Evolutionary conservation across 2,113 vertebrate genomes (phyloP), one percentile per base, ranked within the genome.

Genomic region (Cochlearius cochlearius): DNA sequence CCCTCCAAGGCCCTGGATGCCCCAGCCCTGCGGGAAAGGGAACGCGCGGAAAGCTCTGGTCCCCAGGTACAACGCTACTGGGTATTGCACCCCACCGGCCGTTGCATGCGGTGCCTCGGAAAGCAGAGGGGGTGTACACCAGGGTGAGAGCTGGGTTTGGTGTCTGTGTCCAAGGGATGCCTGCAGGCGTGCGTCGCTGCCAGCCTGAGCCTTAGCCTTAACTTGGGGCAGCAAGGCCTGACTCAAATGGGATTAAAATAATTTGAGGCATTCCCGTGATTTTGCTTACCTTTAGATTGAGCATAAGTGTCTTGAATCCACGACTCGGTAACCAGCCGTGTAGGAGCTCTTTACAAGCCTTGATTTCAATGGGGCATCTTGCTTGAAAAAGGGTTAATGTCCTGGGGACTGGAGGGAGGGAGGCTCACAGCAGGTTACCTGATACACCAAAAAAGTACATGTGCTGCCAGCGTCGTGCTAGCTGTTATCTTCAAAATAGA

Each of bases 41-140:
- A 56, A 63, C 49, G 29, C 3, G 16, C 1, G 7, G 36, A 5
- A 10, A 49, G 12, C 78, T 58, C 49, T 6, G 22, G 25, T n/a
- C 3, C 7, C 12, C 82, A 92, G 95, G 95, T 94, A 90, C 93
- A 32, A 1, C 25, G 0, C 5, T 1, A 2, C 1, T 5, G 75
- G 82, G 7, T 15, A 1, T 7, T 1, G 19, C 6, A 0, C 4
- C 10, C 7, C 14, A 0, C 6, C 1, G 2, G 45, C 38, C 2
- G 1, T 14, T 1, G 27, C 23, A 1, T 0, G 8, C 0, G 2
- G 2, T 1, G 58, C 38, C 10, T 9, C 0, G 1, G 47, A 4
- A 3, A 13, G 50, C 32, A 3, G 32, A 11, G 53, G 50, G 67
- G 41, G 11, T 1, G 17, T 2, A 4, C 8, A 0, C 1, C 1